These are phyloP conservation scores for Eurypyga helias DNA, from an alignment of 2,113 vertebrate species.

Conservation along the genomic window DNA sequence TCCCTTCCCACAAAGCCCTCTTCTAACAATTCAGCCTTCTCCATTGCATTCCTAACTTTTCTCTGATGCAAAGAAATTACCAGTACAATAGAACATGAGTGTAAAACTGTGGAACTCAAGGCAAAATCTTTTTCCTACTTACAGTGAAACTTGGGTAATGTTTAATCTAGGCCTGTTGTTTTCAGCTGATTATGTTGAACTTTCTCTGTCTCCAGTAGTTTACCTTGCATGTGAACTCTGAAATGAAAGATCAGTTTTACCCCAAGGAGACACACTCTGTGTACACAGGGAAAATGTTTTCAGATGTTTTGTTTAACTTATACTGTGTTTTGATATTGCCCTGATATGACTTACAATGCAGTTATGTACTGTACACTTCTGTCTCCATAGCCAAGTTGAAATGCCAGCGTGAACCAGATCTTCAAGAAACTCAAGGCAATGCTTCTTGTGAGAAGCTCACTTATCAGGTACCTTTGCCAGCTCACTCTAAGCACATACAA, in stretches of 20 bases:
- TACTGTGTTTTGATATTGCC: not conserved
- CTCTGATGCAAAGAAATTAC: not conserved
- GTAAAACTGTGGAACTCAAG: not conserved
- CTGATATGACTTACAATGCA: not conserved
- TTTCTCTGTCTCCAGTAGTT: not conserved
- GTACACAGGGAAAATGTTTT: not conserved
- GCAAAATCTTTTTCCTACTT: not conserved
- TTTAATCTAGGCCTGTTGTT: not conserved
- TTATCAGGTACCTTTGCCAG: not conserved
- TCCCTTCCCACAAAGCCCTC: conserved; percentile 5
- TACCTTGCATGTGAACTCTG: not conserved
- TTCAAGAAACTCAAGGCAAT: not conserved
- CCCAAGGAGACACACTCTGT: not conserved
- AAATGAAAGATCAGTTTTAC: conserved; percentile 2
- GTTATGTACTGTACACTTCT: not conserved
- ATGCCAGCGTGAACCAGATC: not conserved
- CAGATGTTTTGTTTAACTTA: not conserved
- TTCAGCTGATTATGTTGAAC: not conserved
- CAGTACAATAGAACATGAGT: not conserved
- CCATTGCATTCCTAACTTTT: not conserved
- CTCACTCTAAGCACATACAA: not conserved
- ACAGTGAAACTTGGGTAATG: not conserved
- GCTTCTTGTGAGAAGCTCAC: not conserved
- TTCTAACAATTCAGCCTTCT: not conserved
- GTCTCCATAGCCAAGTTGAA: not conserved